A percentile compares a stretch with the other conserved stretches of the same genome.
Evolutionary conservation across 2,888 invertebrate species (phyloP).

Genomic region (Macrosiphum euphorbiae): DNA sequence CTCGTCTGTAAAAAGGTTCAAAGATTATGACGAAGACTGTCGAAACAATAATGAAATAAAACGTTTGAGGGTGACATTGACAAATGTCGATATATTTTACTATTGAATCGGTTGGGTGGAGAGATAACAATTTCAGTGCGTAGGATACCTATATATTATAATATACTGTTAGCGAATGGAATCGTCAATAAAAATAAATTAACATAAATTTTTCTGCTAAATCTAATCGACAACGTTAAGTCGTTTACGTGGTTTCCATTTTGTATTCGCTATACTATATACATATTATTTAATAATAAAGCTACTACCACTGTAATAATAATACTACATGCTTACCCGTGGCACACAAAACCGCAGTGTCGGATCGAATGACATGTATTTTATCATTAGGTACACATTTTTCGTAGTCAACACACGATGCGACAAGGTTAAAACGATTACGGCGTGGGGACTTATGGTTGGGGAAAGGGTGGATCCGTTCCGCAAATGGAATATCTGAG

Average conservation of each 20-base stretch:
- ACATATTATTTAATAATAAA: neutral
- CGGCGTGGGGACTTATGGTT: neutral
- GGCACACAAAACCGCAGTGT: neutral
- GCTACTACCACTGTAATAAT: neutral
- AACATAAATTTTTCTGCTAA: conserved; percentile 15
- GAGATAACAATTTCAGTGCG: neutral
- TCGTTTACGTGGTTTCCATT: conserved; percentile 33
- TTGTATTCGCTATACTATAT: neutral
- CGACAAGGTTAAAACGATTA: conserved; percentile 11
- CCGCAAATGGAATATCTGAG: neutral
- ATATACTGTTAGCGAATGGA: neutral
- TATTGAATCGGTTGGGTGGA: neutral
- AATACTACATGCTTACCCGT: neutral
- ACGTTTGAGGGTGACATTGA: neutral
- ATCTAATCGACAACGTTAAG: conserved; percentile 5
- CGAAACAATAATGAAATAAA: conserved; percentile 13
- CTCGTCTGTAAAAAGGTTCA: neutral
- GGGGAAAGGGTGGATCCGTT: neutral
- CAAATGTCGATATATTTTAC: neutral
- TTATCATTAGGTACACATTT: neutral
- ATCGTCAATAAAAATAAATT: conserved; percentile 9
- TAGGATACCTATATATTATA: neutral
- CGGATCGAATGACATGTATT: conserved; percentile 21
- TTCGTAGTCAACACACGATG: conserved; percentile 27
- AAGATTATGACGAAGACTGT: neutral